Conservation (phyloP, 1,140 invertebrate genomes). For the Pogonognathellus flavescens region DNA sequence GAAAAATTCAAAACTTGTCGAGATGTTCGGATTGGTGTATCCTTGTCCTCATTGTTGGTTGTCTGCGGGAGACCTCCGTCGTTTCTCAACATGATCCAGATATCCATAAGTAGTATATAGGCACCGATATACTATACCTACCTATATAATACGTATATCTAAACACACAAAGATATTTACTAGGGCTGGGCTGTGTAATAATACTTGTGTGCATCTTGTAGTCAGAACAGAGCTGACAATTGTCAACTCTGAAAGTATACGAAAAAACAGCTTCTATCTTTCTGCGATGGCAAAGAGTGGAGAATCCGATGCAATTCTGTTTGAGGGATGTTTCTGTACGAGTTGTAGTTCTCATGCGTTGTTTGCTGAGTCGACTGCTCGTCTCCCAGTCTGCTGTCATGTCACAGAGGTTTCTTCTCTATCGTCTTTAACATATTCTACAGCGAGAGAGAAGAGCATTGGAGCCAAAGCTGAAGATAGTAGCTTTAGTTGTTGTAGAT, state of each 20-base stretch:
- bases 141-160: too few relatives aligned
- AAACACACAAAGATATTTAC: too few relatives aligned
- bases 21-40: neutral
- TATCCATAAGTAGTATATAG: neutral
- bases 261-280: neutral
- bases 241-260: neutral
- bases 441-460: neutral
- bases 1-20: constrained; percentile 10
- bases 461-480: neutral
- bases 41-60: constrained; percentile 34
- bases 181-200: too few relatives aligned
- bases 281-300: too few relatives aligned
- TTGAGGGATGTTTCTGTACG: too few relatives aligned
- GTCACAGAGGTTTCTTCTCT: constrained; percentile 2
- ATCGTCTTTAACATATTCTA: neutral
- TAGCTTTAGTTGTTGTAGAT: neutral
- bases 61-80: constrained; percentile 7
- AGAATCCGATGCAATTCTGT: too few relatives aligned
- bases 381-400: constrained; percentile 4
- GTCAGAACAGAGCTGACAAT: neutral
- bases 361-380: too few relatives aligned
- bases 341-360: too few relatives aligned
- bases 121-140: too few relatives aligned
- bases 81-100: neutral
- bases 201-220: too few relatives aligned